Evolutionary conservation across 2,113 vertebrate species (phyloP), one percentile per base, ranked within the genome.

Genomic region (Grus americana): DNA sequence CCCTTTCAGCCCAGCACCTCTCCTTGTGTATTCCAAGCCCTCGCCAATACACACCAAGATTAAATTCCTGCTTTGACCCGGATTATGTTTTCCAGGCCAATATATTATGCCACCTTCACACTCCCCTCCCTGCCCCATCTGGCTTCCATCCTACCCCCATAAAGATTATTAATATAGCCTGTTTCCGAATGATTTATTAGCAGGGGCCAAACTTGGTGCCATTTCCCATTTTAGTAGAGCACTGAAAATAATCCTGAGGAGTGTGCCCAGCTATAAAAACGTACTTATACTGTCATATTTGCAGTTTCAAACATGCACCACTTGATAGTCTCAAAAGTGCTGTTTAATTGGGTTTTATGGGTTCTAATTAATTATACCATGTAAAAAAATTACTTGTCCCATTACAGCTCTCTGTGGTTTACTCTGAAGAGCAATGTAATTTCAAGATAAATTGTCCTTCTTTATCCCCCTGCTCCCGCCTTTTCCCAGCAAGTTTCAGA

Each of bases 311-410:
- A 92, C 88, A 87, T 95, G 93, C 86, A 95, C 93, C 95, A 92
- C 94, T 96, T 97, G 97, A 97, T 98, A 96, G 96, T 97, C 96
- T 97, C 97, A 93, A 95, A 98, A 97, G 97, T 97, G 94, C 95
- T 96, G 94, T 98, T 98, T 97, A 97, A 97, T 97, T 97, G 97
- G 96, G 82, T 97, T 97, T 97, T 97, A 97, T 97, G 96, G 95
- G 88, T 96, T 96, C 93, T 97, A 97, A 97, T 98, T 97, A 98
- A 98, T 97, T 97, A 97, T 93, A 65, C 34, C 79, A 91, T 73
- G 79, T 96, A 88, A 97, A 97, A 95, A 97, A 97, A 96, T 94
- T 93, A 85, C 96, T 96, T 95, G 91, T 96, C 95, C 97, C 95
- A 94, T 96, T 96, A 97, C 83, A 97, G 83, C 97, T 95, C 80